A percentile compares a stretch with the other conserved stretches of the same genome.
Conservation (phyloP, 2,888 invertebrate species). For the Lagria hirta region DNA sequence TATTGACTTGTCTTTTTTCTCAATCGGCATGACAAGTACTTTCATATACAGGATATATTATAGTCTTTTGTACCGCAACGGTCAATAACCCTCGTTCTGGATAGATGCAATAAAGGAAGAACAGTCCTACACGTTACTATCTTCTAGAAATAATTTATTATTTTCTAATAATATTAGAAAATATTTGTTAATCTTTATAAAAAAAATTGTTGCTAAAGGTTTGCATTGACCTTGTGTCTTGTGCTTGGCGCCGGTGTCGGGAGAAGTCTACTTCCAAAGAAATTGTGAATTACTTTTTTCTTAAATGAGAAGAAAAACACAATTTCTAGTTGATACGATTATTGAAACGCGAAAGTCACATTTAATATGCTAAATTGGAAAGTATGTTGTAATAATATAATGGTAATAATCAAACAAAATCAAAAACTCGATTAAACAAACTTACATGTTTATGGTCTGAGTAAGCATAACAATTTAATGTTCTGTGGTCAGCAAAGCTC, state of each 20-base stretch:
- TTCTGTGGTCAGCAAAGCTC: neutral
- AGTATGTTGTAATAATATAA: constrained; percentile 7
- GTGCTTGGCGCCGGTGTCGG: constrained; percentile 25
- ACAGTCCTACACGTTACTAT: constrained; percentile 23
- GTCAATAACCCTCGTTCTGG: constrained; percentile 28
- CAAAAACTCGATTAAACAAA: constrained; percentile 1
- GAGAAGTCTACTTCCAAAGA: too few species aligned
- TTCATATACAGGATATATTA: constrained; percentile 17
- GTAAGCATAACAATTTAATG: neutral
- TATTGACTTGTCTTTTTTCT: constrained; percentile 11
- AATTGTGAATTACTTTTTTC: neutral
- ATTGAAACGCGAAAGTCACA: constrained; percentile 7
- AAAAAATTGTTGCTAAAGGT: constrained; percentile 20
- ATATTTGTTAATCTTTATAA: too few species aligned
- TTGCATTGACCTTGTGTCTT: constrained; percentile 28
- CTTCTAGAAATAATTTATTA: too few species aligned
- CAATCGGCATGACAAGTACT: constrained; percentile 23
- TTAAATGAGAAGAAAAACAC: constrained; percentile 4
- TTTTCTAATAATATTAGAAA: too few species aligned
- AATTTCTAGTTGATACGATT: constrained; percentile 10
- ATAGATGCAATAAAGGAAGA: constrained; percentile 27
- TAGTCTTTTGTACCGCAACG: constrained; percentile 31
- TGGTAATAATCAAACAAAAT: neutral
- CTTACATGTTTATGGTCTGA: neutral
- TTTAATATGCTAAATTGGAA: constrained; percentile 19